A percentile compares a stretch with the other conserved stretches of the same genome.
Conservation (phyloP, 2,797 vertebrate genomes). For the Pipistrellus nathusii region DNA sequence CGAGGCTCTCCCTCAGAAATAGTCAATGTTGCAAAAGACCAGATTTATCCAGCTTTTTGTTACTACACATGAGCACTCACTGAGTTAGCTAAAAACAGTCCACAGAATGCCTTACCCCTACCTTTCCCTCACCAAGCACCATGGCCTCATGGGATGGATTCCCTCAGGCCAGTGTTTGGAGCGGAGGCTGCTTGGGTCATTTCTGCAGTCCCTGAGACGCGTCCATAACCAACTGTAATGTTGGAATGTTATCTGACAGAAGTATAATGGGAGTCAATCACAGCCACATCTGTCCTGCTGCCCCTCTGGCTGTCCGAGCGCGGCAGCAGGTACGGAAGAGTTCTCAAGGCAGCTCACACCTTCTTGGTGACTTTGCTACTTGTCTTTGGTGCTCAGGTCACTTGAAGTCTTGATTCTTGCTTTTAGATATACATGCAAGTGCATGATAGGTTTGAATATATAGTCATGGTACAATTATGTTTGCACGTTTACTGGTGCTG, state of each 20-base stretch:
- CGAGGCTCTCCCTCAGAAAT: not conserved
- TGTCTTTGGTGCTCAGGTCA: not conserved
- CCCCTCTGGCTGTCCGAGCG: not conserved
- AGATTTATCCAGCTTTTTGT: not conserved
- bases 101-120: not conserved
- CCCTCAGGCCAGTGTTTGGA: not conserved
- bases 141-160: not conserved
- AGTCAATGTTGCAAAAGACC: not conserved
- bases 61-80: not conserved
- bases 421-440: not conserved
- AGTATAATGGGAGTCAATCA: not conserved
- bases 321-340: not conserved
- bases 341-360: not conserved
- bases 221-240: constrained; percentile 2
- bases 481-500: not conserved
- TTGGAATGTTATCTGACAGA: constrained; percentile 55
- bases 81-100: not conserved
- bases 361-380: not conserved
- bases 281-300: not conserved
- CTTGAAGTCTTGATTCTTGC: not conserved
- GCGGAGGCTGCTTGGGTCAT: not conserved
- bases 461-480: not conserved
- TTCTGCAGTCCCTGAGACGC: not conserved
- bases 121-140: not conserved
- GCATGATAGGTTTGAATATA: not conserved